Base-by-base conservation (phyloP, 1,140 invertebrate species). In the Chironomus tepperi region DNA sequence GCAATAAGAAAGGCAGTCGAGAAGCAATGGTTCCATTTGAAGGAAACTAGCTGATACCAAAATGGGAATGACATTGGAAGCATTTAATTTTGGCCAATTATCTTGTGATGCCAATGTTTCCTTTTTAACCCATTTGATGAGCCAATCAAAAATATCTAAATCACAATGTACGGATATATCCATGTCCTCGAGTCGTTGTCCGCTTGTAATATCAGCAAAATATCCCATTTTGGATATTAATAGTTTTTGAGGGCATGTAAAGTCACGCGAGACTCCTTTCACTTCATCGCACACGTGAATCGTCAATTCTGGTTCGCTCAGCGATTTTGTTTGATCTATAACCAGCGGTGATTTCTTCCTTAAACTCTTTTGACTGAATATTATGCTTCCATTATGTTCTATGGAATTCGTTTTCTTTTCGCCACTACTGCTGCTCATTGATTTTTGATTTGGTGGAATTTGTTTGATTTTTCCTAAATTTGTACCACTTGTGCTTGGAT, bases 121-220 rank as follows among this genome's bases (percentile, higher is more conserved):
- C 73, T 88, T 87, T 80, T 93, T 93, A 0, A 97, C 92, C 93
- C 95, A 98, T 77, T 90, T 88, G 90, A 98, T 96, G n/a, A 98
- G 83, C 95, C 95, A 98, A 77, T 98, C 95, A 81, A 98, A 98
- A n/a, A 87, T 87, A 80, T 87, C 89, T 73, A 98, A 91, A 83
- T 98, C 95, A 81, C 95, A 97, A 81, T 98, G 95, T 0, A 97
- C 95, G 0, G 95, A 96, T 77, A 98, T 97, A 78, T 98, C 95
- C 86, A 97, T 96, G 77, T 97, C 95, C 80, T 96, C 93, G n/a
- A 96, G 80, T 72, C 89, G 87, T 83, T 95, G 93, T 8, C 93
- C 92, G 7, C 89, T 87, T 0, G 92, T 93, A 0, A 95, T 90
- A 80, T 96, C 92, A 21, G 93, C 91, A 84, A 97, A 98, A 82